Evolutionary conservation across 2,113 vertebrate genomes (phyloP), one percentile per base, ranked within the genome.

Genomic region (Amphiprion ocellaris): DNA sequence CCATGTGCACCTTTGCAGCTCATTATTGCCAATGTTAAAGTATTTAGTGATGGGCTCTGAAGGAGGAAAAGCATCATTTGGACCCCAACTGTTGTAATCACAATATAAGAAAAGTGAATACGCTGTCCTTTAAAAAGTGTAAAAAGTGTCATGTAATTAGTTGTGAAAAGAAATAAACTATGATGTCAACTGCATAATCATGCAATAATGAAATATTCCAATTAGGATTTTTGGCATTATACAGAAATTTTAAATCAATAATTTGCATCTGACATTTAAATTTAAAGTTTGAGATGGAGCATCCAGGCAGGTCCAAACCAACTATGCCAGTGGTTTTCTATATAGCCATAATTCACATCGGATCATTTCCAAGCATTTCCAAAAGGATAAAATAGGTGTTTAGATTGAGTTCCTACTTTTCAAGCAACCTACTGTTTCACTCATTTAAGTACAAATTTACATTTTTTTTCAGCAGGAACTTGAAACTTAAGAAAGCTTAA

Each of bases 181-280:
- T 7, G 61, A n/a, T 49, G 24, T 46, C 26, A 14, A 52, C 4
- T 16, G 1, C 17, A 16, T 10, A 2, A 30, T 10, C 9, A 10
- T 74, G 44, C 37, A 47, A 54, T 8, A n/a, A 59, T 6, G 6
- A 15, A 10, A 53, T 4, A 30, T 26, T 70, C 17, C 5, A 23
- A 41, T 7, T 6, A 24, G 4, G 39, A 33, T 8, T 16, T 46
- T 54, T 62, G 55, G 10, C 23, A 10, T 59, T 41, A 24, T 17
- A 9, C 2, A 23, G 7, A 50, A 10, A 8, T 26, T 56, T 65
- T 26, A 37, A 46, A 60, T 30, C 11, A 10, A n/a, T 10, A 10
- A 58, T 70, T n/a, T 64, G 26, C 24, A 41, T 55, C 60, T 59
- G 15, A 82, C 24, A 65, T 70, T 70, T 24, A 49, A 49, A 65